Conservation (phyloP, 2,888 invertebrate genomes). For the Ptycholaimellus sp. region DNA sequence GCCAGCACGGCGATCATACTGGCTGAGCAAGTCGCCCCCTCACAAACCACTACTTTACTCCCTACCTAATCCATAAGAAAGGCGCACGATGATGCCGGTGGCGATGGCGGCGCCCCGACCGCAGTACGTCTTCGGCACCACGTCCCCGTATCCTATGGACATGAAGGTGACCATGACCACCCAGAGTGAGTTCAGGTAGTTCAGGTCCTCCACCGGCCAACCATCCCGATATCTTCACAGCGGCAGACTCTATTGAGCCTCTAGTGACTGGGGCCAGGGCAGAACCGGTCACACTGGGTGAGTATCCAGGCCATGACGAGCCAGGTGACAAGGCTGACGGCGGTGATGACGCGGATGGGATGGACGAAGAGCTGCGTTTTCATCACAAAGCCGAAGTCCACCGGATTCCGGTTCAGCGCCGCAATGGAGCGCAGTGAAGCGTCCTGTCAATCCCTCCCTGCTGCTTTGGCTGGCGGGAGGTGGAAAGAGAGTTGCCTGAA, state of each 20-base stretch:
- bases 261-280: too few relatives aligned
- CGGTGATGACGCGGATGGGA: constrained; percentile 83
- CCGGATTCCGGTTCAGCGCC: constrained; percentile 47
- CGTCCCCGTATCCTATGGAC: constrained; percentile 95
- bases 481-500: constrained; percentile 31
- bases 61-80: neutral
- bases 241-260: too few relatives aligned
- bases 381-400: constrained; percentile 71
- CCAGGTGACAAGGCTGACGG: constrained; percentile 99
- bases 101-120: constrained; percentile 95
- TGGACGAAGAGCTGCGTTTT: constrained; percentile 99
- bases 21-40: constrained; percentile 98
- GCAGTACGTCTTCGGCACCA: constrained; percentile 96
- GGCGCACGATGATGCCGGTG: constrained; percentile 84
- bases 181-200: constrained; percentile 25
- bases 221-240: constrained; percentile 16
- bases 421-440: constrained; percentile 58
- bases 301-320: constrained; percentile 98
- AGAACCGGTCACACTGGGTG: constrained; percentile 89
- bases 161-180: constrained; percentile 58
- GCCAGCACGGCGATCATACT: constrained; percentile 95
- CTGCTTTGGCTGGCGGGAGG: neutral
- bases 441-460: constrained; percentile 41
- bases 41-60: constrained; percentile 5
- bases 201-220: constrained; percentile 15